Conservation (phyloP, 2,888 invertebrate species). For the Oscheius onirici region DNA sequence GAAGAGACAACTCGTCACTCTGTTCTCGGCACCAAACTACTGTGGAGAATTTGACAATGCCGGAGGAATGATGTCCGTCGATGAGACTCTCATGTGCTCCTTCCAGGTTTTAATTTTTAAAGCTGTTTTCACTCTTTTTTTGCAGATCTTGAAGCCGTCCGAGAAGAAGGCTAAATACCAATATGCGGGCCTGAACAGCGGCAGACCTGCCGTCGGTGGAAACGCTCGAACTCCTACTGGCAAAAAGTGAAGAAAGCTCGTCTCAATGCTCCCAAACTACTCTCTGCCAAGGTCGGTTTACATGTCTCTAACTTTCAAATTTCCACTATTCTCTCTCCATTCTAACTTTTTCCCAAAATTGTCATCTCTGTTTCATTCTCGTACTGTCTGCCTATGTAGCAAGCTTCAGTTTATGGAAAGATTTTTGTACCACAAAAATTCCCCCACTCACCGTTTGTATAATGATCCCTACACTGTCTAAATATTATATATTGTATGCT, state of each 20-base stretch:
- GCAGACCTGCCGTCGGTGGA: constrained; percentile 60
- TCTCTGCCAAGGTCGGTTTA: background rate
- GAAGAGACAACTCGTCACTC: constrained; percentile 93
- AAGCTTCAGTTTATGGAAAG: background rate
- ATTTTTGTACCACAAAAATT: constrained; percentile 5
- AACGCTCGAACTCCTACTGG: constrained; percentile 16
- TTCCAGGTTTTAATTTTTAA: constrained; percentile 98
- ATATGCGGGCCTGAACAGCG: constrained; percentile 74
- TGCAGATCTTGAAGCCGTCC: constrained; percentile 76
- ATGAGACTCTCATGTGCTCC: constrained; percentile 98
- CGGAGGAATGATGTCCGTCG: constrained; percentile 99
- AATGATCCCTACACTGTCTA: too few species aligned
- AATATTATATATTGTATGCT: too few species aligned
- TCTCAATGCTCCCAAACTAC: background rate
- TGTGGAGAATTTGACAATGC: constrained; percentile 95
- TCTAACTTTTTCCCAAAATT: background rate
- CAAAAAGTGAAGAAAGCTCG: constrained; percentile 11
- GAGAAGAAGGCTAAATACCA: constrained; percentile 77
- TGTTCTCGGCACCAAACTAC: constrained; percentile 95
- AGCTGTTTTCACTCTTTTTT: too few species aligned
- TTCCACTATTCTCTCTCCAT: too few species aligned
- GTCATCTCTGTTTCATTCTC: constrained; percentile 2
- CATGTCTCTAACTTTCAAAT: background rate
- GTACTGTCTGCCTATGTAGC: constrained; percentile 19
- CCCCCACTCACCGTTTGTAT: constrained; percentile 18